Evolutionary conservation across 2,888 invertebrate genomes (phyloP), one percentile per base, ranked within the genome.

Genomic region (Ectropis crepuscularia): DNA sequence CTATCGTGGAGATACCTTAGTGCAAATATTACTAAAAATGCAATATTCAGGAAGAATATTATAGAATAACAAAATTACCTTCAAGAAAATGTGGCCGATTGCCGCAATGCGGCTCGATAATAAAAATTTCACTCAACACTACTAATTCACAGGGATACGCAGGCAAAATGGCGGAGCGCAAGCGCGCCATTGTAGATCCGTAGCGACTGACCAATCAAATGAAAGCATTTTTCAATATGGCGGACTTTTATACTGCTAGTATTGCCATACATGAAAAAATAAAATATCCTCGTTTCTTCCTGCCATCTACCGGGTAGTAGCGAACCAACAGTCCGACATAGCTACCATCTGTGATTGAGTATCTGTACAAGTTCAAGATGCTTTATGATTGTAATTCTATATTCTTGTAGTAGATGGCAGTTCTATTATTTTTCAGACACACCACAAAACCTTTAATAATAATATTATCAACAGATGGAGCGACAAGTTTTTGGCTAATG

Each of bases 1-100:
- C 86, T 64, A 85, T 84, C 83, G 93, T 93, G 95, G 94, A 94
- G 94, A 94, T 94, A 94, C 94, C 88, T 63, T 76, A 88, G 94
- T 94, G 94, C 94, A 86, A 85, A 87, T 87, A 84, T 61, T 42
- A 16, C 42, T 10, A 43, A 41, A 37, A 64, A 55, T 6, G 45
- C 9, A 62, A 43, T 45, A n/a, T 41, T 36, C 28, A 43, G 1
- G 12, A 61, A 37, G 53, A 16, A 50, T 9, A 57, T 6, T 38
- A 42, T 5, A 11, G 5, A 38, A 64, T 62, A 28, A 63, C 65
- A 53, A 41, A 78, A 80, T 79, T 84, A 92, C 92, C 85, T 81
- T 76, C 49, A 10, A 65, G 67, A 79, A 75, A 71, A 69, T 60
- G 55, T 6, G 63, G 65, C 53, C 12, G 90, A 91, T 90, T 71